Evolutionary conservation across 2,888 invertebrate genomes (phyloP), one percentile per base, ranked within the genome.

Genomic region (Mantis religiosa): DNA sequence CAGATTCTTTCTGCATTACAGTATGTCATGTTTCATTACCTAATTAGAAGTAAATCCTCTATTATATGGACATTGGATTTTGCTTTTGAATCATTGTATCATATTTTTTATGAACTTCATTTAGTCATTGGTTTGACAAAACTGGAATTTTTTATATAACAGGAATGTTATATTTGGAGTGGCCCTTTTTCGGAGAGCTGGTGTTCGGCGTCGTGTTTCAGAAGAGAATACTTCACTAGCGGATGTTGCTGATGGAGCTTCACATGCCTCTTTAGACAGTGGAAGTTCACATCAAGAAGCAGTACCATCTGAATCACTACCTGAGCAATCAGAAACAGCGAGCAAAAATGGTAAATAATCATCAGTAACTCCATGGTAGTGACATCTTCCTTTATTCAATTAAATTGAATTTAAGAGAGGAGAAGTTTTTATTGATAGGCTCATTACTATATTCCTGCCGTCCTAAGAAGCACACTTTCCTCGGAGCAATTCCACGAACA

Each of bases 121-220:
- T 41, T 12, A 41, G 12, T 41, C 41, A 41, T 1, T 34, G 41
- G 41, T 41, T 41, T 41, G 41, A 41, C 9, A 41, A 9, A 71
- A 71, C 0, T 47, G 15, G 4, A 71, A 71, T 20, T 71, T 20
- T 71, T 71, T 25, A 71, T 25, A 1, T 25, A 71, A 20, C 20
- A 93, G 93, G 90, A 97, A 98, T 92, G 98, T 98, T 0, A 97
- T 99, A 28, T 94, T 97, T 90, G 98, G 98, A 0, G 97, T 98
- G 0, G 98, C 98, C 7, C 95, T 98, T 92, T 98, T 99, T 92
- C 96, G 97, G 20, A 95, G 96, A 91, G 97, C 97, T 14, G 97
- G 97, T 0, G 95, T 94, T 91, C 94, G 95, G 89, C 90, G 92
- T n/a, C 90, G 91, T 28, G 88, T 91, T 28, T 91, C 91, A 34